Evolutionary conservation across 2,888 invertebrate genomes (phyloP).

Genomic region (Scaeva pyrastri): DNA sequence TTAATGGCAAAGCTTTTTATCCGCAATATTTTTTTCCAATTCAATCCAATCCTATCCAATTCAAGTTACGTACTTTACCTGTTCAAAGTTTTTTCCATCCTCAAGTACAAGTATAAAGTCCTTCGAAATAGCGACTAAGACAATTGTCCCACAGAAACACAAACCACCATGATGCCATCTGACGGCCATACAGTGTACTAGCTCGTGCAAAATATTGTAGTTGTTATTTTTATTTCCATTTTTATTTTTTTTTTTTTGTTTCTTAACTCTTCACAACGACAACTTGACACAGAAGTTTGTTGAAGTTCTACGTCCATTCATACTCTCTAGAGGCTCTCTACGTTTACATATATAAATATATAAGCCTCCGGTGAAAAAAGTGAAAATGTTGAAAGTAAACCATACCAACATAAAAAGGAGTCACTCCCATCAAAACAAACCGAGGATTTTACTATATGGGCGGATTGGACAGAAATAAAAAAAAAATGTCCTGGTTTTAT

Average conservation of each 20-base stretch:
- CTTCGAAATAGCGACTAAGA: constrained; percentile 33
- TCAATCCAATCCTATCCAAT: background rate
- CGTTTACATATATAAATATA: no score
- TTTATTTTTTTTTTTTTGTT: background rate
- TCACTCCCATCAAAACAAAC: background rate
- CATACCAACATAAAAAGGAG: background rate
- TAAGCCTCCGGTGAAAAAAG: constrained; percentile 11
- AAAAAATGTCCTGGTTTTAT: constrained; percentile 49
- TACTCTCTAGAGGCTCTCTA: background rate
- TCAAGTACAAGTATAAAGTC: background rate
- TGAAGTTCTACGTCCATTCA: constrained; percentile 38
- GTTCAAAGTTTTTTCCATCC: background rate
- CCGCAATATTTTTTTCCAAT: background rate
- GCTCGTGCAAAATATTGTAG: constrained; percentile 39
- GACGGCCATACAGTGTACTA: background rate
- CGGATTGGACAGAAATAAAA: background rate
- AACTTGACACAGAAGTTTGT: constrained; percentile 71
- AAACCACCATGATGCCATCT: background rate
- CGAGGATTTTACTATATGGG: background rate
- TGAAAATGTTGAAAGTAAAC: constrained; percentile 4
- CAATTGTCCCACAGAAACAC: constrained; percentile 35
- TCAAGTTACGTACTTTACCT: background rate
- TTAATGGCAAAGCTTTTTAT: background rate
- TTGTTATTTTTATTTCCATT: background rate
- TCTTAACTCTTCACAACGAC: constrained; percentile 54